phyloP scores from a whole-genome alignment of 2,888 invertebrate species.

The Euplexia lucipara region DNA sequence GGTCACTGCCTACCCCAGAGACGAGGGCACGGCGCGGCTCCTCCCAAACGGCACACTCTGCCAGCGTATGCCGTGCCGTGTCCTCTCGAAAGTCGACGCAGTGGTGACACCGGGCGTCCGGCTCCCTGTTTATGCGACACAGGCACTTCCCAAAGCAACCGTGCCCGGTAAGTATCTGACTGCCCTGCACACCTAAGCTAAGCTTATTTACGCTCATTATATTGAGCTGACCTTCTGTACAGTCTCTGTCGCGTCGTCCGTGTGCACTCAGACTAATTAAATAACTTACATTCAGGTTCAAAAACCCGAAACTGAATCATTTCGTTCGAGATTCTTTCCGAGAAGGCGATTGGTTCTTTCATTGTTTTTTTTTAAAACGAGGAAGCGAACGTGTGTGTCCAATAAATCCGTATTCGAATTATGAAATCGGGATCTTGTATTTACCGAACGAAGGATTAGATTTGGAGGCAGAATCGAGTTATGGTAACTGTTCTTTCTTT shows the following conservation, averaged over 20 bases:
- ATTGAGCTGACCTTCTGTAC: neutral
- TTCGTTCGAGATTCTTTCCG: slow-evolving; percentile 41
- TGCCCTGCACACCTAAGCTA: too few species aligned
- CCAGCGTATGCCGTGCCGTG: too few species aligned
- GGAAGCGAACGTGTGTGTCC: slow-evolving; percentile 20
- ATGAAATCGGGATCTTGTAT: neutral
- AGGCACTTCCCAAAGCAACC: too few species aligned
- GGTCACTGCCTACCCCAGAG: too few species aligned
- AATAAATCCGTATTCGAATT: slow-evolving; percentile 9
- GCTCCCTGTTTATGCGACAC: too few species aligned
- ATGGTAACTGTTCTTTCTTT: neutral
- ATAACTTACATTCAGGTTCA: slow-evolving; percentile 47
- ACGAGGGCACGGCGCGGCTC: too few species aligned
- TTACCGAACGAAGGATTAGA: too few species aligned
- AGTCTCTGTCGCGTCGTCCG: neutral
- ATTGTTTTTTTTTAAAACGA: slow-evolving; percentile 25
- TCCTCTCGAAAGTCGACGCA: too few species aligned
- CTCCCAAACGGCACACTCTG: too few species aligned
- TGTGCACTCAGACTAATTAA: slow-evolving; percentile 52
- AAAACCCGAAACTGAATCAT: slow-evolving; percentile 61
- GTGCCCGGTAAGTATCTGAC: too few species aligned
- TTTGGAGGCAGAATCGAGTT: neutral
- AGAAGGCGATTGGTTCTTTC: slow-evolving; percentile 41
- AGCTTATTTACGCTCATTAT: too few species aligned
- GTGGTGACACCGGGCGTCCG: too few species aligned